Evolutionary conservation across 1,140 invertebrate genomes (phyloP).

Genomic region (Rhyacophila brunnea): DNA sequence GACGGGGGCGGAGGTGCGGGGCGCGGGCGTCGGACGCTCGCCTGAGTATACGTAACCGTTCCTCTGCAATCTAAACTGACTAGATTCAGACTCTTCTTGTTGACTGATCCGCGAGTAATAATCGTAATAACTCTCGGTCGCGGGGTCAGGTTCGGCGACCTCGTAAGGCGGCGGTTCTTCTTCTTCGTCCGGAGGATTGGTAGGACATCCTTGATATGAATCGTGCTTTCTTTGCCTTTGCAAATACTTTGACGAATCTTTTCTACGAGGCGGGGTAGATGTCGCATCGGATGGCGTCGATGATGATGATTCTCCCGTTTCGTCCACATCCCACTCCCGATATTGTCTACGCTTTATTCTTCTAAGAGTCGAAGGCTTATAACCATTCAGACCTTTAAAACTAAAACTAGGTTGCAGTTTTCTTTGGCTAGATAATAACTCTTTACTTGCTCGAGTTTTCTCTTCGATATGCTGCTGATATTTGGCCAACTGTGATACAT

Average conservation of each 20-base stretch:
- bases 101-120: conserved; percentile 54
- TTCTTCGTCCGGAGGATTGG: conserved; percentile 42
- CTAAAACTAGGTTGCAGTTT: conserved; percentile 54
- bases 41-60: conserved; percentile 6
- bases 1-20: conserved; percentile 12
- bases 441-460: conserved; percentile 52
- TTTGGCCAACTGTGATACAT: conserved; percentile 58
- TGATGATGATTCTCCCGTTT: conserved; percentile 44
- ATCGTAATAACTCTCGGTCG: conserved; percentile 53
- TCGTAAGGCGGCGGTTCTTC: conserved; percentile 33
- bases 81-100: conserved; percentile 42
- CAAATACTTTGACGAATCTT: conserved; percentile 51
- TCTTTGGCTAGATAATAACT: conserved; percentile 46
- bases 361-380: conserved; percentile 56
- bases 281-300: conserved; percentile 44
- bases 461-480: conserved; percentile 61
- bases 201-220: conserved; percentile 44
- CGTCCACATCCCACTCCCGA: conserved; percentile 56
- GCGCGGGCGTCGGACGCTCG: conserved; percentile 26
- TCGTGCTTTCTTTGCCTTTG: conserved; percentile 50
- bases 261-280: conserved; percentile 45
- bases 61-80: neutral
- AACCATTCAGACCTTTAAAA: conserved; percentile 60
- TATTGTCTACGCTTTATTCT: conserved; percentile 54
- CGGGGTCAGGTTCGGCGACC: conserved; percentile 46